Evolutionary conservation across 2,797 vertebrate species (phyloP).

Genomic region (Mormyrops boulengeri): DNA sequence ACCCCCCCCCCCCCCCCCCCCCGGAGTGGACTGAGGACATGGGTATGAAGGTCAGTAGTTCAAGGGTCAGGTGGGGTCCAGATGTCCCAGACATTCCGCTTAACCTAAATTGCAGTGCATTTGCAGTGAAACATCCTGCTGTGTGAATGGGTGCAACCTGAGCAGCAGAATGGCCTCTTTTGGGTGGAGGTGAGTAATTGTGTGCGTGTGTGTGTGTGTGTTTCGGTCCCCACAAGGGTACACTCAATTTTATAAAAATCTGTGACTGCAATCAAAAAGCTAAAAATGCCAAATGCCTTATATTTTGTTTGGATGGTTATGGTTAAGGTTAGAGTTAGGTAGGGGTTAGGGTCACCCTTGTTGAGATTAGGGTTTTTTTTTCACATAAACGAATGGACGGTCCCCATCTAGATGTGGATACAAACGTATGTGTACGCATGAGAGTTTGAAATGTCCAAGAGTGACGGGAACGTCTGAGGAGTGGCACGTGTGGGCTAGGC

Average conservation of each 20-base stretch:
- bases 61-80: not conserved
- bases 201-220: not conserved
- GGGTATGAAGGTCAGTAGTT: not conserved
- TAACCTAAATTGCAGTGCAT: not conserved
- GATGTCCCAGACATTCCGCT: not conserved
- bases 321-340: not conserved
- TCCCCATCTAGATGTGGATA: not conserved
- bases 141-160: not conserved
- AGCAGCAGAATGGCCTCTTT: not conserved
- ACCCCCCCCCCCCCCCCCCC: not conserved
- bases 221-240: not conserved
- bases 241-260: not conserved
- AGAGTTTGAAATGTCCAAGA: slow-evolving; percentile 81
- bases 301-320: not conserved
- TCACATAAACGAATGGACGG: not conserved
- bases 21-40: not conserved
- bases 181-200: not conserved
- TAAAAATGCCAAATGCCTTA: not conserved
- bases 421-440: not conserved
- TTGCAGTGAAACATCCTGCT: not conserved
- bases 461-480: slow-evolving; percentile 81
- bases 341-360: not conserved
- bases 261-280: not conserved
- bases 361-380: not conserved
- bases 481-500: slow-evolving; percentile 60